A percentile compares a stretch with the other conserved stretches of the same genome.
phyloP scores from a whole-genome alignment of 2,797 vertebrate species.

The Percopsis omiscomaycus region DNA sequence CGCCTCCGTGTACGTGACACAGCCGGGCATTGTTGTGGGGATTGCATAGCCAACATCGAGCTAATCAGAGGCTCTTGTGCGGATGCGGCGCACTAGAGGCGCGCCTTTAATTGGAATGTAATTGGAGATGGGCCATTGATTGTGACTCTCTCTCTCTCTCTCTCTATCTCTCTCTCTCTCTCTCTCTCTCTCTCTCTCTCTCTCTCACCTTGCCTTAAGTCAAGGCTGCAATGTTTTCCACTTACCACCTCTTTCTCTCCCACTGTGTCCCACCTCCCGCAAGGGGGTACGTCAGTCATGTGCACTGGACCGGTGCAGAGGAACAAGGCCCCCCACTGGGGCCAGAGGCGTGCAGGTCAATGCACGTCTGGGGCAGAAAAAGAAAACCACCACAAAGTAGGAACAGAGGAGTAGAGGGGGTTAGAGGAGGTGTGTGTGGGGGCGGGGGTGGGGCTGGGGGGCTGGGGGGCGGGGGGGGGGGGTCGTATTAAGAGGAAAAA shows the following conservation, averaged over 20 bases:
- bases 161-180: constrained; percentile 42
- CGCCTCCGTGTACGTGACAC: constrained; percentile 11
- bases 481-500: constrained; percentile 46
- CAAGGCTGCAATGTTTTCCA: neutral
- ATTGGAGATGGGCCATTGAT: constrained; percentile 76
- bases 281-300: constrained; percentile 75
- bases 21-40: constrained; percentile 36
- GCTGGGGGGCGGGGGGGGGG: constrained; percentile 14
- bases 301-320: constrained; percentile 70
- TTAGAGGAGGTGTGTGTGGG: constrained; percentile 1
- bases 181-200: neutral
- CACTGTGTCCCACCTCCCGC: constrained; percentile 29
- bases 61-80: constrained; percentile 54
- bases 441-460: constrained; percentile 1
- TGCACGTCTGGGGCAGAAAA: constrained; percentile 62
- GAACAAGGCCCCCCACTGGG: constrained; percentile 76
- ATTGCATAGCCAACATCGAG: constrained; percentile 21
- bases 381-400: constrained; percentile 44
- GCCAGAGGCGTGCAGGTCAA: constrained; percentile 67
- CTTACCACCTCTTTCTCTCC: constrained; percentile 3
- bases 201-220: constrained; percentile 27
- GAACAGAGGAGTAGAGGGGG: constrained; percentile 7
- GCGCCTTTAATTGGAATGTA: constrained; percentile 74
- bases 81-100: constrained; percentile 37
- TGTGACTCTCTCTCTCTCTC: constrained; percentile 66